Evolutionary conservation across 2,888 invertebrate genomes (phyloP), one percentile per base, ranked within the genome.

Genomic region (Cabera pusaria): DNA sequence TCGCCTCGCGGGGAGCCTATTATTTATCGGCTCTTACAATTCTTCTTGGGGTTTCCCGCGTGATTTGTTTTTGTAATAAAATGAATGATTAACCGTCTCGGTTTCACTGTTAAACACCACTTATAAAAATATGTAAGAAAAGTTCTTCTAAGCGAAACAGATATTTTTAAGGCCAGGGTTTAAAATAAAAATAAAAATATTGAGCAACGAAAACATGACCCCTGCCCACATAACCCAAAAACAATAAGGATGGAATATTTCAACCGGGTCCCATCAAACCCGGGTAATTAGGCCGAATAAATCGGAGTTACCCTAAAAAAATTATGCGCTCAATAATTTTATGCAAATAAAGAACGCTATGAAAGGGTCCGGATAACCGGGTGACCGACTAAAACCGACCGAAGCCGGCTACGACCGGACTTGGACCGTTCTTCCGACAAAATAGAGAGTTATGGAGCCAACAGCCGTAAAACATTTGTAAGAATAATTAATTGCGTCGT

Each of bases 321-420:
- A 51, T 47, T 49, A 49, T 48, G 38, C 47, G 57, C 35, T 27
- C 50, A 49, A 56, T 56, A 56, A 53, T 50, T 52, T 54, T 32
- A 46, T 40, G 47, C 25, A 52, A 56, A 50, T 37, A 46, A 34
- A 38, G 35, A 35, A 29, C 9, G 29, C 14, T 24, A 37, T 29
- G 18, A 25, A 33, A 14, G 24, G 47, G 32, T 20, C 46, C 37
- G 39, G 54, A 21, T 43, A 38, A 28, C 50, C 44, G 43, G 22
- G 42, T 44, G 17, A 22, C 41, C 18, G 18, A 25, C 1, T 25
- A 10, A 31, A 36, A 18, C 23, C 9, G 24, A 29, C 2, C 7
- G 8, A 16, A 24, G 5, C 32, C 17, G 27, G 16, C 1, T 33
- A 24, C 18, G 17, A 35, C 29, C 29, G 35, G 35, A 25, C 29